Evolutionary conservation across 1,140 invertebrate species (phyloP).

Genomic region (Ridgeia piscesae): DNA sequence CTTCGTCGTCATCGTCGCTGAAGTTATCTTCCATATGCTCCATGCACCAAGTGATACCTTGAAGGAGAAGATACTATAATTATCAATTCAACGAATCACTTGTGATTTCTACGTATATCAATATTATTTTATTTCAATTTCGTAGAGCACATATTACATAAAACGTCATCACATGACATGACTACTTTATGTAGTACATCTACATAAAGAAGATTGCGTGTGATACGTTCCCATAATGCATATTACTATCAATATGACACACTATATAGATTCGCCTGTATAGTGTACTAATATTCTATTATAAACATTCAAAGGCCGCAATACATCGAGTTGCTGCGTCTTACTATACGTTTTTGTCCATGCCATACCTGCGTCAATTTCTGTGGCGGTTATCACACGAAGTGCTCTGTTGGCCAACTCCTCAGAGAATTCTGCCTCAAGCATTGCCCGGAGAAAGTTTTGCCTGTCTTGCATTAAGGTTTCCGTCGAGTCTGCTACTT

Average conservation of each 20-base stretch:
- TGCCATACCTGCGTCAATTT: neutral
- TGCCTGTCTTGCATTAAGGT: neutral
- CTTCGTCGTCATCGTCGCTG: slow-evolving; percentile 24
- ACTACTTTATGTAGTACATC: too few relatives aligned
- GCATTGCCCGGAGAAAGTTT: neutral
- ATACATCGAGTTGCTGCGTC: too few relatives aligned
- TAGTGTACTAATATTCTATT: too few relatives aligned
- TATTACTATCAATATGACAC: too few relatives aligned
- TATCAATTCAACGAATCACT: neutral
- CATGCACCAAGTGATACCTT: slow-evolving; percentile 38
- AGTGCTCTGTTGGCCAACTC: neutral
- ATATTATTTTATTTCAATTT: too few relatives aligned
- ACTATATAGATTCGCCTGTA: too few relatives aligned
- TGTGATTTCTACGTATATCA: too few relatives aligned
- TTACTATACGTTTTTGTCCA: neutral
- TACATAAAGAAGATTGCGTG: too few relatives aligned
- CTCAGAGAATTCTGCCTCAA: neutral
- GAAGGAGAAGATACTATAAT: neutral
- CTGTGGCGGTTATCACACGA: neutral
- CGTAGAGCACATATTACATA: too few relatives aligned
- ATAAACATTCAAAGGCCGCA: too few relatives aligned
- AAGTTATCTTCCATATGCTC: slow-evolving; percentile 23
- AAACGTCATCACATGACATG: too few relatives aligned
- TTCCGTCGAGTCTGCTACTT: neutral
- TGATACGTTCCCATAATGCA: too few relatives aligned